These are phyloP conservation scores for Gambusia affinis DNA, from an alignment of 2,113 vertebrate genomes.

Conservation along the genomic window DNA sequence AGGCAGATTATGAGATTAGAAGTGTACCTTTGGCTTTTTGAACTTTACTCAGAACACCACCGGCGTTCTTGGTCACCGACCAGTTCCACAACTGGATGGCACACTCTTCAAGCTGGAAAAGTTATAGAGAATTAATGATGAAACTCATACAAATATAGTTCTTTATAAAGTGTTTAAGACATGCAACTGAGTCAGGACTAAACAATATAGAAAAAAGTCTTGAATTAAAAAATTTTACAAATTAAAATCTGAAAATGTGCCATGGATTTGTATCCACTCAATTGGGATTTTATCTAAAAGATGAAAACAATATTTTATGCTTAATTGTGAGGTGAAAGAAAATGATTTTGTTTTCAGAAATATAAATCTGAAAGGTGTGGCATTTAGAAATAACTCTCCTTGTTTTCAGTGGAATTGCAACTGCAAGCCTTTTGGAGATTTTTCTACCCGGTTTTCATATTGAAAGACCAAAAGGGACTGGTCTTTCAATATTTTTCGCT, in stretches of 20 bases:
- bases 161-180: background rate
- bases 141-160: background rate
- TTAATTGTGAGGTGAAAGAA: background rate
- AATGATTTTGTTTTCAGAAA: background rate
- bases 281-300: no score
- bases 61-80: conserved; percentile 81
- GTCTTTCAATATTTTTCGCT: no score
- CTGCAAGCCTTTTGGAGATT: background rate
- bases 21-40: conserved; percentile 86
- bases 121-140: background rate
- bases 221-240: background rate
- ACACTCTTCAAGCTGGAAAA: conserved; percentile 84
- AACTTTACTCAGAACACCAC: conserved; percentile 72
- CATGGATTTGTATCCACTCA: no score
- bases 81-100: conserved; percentile 93
- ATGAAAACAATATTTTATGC: no score
- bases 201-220: background rate
- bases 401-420: background rate
- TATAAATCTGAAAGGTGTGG: background rate
- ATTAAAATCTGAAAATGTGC: no score
- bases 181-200: background rate
- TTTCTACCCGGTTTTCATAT: background rate
- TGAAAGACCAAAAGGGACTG: background rate
- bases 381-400: background rate
- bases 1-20: background rate